A percentile compares a stretch with the other conserved stretches of the same genome.
Evolutionary conservation across 2,113 vertebrate species (phyloP).

Genomic region (Meles meles): DNA sequence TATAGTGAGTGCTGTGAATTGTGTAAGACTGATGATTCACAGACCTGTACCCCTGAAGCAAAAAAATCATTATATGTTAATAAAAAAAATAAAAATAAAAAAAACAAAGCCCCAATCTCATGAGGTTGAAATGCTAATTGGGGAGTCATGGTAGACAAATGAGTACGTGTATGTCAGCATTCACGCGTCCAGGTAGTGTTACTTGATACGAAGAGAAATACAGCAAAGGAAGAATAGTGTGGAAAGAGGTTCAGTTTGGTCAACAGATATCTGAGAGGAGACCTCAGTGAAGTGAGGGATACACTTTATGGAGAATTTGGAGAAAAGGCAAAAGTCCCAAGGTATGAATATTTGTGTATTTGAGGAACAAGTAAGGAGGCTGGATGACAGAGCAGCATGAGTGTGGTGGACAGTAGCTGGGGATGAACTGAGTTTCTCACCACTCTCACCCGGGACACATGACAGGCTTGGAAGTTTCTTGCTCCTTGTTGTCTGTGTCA

Average conservation of each 20-base stretch:
- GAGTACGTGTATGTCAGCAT: not conserved
- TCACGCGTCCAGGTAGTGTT: not conserved
- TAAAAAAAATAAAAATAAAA: not conserved
- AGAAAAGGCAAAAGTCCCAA: not conserved
- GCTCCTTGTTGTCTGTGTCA: not conserved
- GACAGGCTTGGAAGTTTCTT: not conserved
- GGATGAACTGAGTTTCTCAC: not conserved
- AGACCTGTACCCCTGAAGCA: no score
- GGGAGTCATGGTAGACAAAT: not conserved
- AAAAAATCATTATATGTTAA: no score
- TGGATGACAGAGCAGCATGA: not conserved
- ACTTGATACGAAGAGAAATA: not conserved
- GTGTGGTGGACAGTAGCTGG: accelerated
- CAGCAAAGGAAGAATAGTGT: not conserved
- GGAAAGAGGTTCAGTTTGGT: not conserved
- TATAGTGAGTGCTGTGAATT: no score
- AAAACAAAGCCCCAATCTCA: not conserved
- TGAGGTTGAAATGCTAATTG: not conserved
- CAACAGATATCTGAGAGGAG: not conserved
- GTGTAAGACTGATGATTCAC: no score
- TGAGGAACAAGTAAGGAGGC: not conserved
- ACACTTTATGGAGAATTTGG: not conserved
- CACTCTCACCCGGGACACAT: not conserved
- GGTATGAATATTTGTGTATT: not conserved
- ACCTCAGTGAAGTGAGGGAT: not conserved